Percentiles rank a stretch among this genome's conserved stretches.
Evolutionary conservation across 1,140 invertebrate genomes (phyloP).

Genomic region (Cotesia typhae): DNA sequence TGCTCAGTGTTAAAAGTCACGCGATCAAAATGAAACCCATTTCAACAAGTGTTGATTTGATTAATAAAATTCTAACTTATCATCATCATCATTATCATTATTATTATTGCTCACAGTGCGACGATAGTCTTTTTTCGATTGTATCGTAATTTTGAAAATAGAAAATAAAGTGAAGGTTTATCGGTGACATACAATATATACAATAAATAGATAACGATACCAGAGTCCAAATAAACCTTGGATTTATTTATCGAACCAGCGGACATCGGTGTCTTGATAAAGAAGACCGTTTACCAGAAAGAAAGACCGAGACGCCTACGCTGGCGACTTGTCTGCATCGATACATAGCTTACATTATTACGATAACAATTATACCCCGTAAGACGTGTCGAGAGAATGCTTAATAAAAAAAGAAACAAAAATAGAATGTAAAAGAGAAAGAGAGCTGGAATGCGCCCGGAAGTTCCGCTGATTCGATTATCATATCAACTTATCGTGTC

Average conservation of each 20-base stretch:
- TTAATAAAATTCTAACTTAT: conserved; percentile 3
- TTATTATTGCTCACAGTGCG: too few relatives aligned
- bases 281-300: conserved; percentile 30
- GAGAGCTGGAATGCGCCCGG: neutral
- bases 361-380: neutral
- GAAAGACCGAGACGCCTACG: conserved; percentile 36
- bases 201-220: conserved; percentile 12
- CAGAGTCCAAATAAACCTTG: conserved; percentile 39
- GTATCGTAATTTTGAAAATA: neutral
- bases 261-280: conserved; percentile 46
- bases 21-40: conserved; percentile 15
- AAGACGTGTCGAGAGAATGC: neutral
- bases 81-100: neutral
- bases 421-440: neutral
- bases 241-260: conserved; percentile 47
- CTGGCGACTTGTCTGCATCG: conserved; percentile 8
- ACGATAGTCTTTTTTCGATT: neutral
- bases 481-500: conserved; percentile 3
- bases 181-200: conserved; percentile 29
- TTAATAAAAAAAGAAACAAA: neutral
- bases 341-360: conserved; percentile 2
- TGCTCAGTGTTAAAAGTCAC: conserved; percentile 18
- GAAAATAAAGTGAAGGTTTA: conserved; percentile 14
- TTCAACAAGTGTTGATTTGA: conserved; percentile 8
- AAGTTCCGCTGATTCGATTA: conserved; percentile 17